These are phyloP conservation scores for Aurelia aurita complex sp. Pacific DNA, from an alignment of 30 jellyfish, hydroid and myxozoan genomes.

Conservation along the genomic window DNA sequence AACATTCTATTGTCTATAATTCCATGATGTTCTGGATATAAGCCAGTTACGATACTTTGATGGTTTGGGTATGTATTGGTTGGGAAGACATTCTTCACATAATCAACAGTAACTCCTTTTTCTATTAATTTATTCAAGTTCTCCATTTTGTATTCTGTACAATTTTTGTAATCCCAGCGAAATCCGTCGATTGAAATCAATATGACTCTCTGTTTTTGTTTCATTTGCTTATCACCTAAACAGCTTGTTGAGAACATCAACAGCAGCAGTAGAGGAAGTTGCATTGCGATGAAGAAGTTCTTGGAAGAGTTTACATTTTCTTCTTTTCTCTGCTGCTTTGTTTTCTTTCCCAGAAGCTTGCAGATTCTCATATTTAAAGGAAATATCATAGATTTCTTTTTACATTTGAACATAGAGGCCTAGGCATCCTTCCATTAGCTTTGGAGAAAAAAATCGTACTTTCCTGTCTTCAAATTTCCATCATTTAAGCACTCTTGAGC, in stretches of 20 bases:
- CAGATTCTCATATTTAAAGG: neutral
- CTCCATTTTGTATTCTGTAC: conserved; percentile 32
- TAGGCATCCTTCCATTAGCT: too few relatives aligned
- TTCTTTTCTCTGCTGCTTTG: too few relatives aligned
- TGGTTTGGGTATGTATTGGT: conserved; percentile 89
- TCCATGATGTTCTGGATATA: conserved; percentile 94
- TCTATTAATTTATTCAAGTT: conserved; percentile 51
- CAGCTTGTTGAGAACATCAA: too few relatives aligned
- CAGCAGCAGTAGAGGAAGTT: neutral
- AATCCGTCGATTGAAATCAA: conserved; percentile 90
- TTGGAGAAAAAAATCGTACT: too few relatives aligned
- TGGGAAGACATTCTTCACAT: conserved; percentile 90
- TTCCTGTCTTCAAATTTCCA: too few relatives aligned
- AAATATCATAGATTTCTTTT: too few relatives aligned
- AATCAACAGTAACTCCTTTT: conserved; percentile 88
- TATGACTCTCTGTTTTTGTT: conserved; percentile 59
- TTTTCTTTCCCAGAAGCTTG: neutral
- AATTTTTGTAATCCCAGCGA: conserved; percentile 84
- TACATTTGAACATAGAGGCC: too few relatives aligned
- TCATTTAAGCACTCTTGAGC: too few relatives aligned
- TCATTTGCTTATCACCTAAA: too few relatives aligned
- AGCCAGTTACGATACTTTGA: conserved; percentile 93
- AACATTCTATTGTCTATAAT: conserved; percentile 79
- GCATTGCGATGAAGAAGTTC: neutral
- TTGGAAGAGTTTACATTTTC: neutral